phyloP scores from a whole-genome alignment of 30 jellyfish, hydroid and myxozoan genomes.

The Aurelia sp. region DNA sequence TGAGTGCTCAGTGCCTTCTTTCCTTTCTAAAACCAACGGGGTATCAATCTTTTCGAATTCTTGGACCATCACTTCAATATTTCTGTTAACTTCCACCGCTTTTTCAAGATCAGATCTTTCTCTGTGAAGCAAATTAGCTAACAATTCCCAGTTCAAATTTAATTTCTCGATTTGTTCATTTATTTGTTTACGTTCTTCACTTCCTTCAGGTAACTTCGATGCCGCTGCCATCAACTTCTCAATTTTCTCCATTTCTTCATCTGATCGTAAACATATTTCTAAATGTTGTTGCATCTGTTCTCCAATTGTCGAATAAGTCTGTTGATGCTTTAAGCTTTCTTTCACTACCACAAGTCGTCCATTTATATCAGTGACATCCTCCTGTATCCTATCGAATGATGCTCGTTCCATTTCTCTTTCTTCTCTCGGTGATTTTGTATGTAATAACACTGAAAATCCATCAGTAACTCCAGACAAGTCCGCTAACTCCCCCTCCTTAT shows the following conservation, averaged over 20 bases:
- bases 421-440: neutral
- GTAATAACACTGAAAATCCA: constrained; percentile 16
- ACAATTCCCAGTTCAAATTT: constrained; percentile 25
- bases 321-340: neutral
- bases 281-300: constrained; percentile 42
- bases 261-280: constrained; percentile 49
- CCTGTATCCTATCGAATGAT: neutral
- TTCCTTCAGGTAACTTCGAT: constrained; percentile 9
- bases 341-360: constrained; percentile 14
- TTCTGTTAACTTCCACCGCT: constrained; percentile 22
- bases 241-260: constrained; percentile 46
- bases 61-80: constrained; percentile 7
- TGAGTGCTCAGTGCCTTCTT: neutral
- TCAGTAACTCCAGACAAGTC: constrained; percentile 27
- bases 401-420: neutral
- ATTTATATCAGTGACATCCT: constrained; percentile 9
- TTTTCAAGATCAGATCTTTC: constrained; percentile 52
- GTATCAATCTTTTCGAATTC: constrained; percentile 24
- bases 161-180: constrained; percentile 32
- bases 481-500: constrained; percentile 55
- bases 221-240: constrained; percentile 23
- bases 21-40: neutral
- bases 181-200: constrained; percentile 17
- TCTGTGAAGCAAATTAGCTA: constrained; percentile 25
- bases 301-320: neutral